phyloP scores from a whole-genome alignment of 1,140 invertebrate species.

The Pararge aegeria region DNA sequence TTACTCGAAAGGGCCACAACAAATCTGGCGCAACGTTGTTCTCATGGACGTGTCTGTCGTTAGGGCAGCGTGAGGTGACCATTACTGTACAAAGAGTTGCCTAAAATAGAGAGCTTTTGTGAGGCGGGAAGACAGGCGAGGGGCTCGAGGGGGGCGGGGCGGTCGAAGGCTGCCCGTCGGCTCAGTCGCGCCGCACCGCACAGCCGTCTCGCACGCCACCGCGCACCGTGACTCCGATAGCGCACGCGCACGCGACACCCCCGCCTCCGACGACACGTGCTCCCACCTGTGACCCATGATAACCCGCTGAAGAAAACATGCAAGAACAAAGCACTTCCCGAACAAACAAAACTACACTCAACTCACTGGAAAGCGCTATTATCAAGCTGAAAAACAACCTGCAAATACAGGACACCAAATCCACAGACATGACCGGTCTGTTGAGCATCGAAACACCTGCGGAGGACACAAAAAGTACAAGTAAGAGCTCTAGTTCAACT shows the following conservation, averaged over 20 bases:
- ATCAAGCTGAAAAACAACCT: constrained; percentile 78
- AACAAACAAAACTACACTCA: constrained; percentile 65
- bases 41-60: constrained; percentile 77
- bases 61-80: constrained; percentile 76
- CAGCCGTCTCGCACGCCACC: constrained; percentile 63
- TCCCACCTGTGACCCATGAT: constrained; percentile 40
- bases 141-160: constrained; percentile 70
- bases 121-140: constrained; percentile 61
- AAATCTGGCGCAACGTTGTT: constrained; percentile 71
- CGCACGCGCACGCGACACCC: constrained; percentile 66
- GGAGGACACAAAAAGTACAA: constrained; percentile 61
- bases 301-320: constrained; percentile 52
- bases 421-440: constrained; percentile 65
- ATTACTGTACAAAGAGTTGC: constrained; percentile 78
- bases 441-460: constrained; percentile 58
- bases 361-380: constrained; percentile 75
- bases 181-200: constrained; percentile 73
- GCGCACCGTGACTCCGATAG: constrained; percentile 46
- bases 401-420: constrained; percentile 74
- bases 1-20: constrained; percentile 72
- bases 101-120: constrained; percentile 79
- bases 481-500: constrained; percentile 71
- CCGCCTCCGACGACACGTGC: constrained; percentile 59
- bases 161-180: constrained; percentile 63
- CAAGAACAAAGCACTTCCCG: constrained; percentile 73